Evolutionary conservation across 2,113 vertebrate species (phyloP).

Genomic region (Plotosus lineatus): DNA sequence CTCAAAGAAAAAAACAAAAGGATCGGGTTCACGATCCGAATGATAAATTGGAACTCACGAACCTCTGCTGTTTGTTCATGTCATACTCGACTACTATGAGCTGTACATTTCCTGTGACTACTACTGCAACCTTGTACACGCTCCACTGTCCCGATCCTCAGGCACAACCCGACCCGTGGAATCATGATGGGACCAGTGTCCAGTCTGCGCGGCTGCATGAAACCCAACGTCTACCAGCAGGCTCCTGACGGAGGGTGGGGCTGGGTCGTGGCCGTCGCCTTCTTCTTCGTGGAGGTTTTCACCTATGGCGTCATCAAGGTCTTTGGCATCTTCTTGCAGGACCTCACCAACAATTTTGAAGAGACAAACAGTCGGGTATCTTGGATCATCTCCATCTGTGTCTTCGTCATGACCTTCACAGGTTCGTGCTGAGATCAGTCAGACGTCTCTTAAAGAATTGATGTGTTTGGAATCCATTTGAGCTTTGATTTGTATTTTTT

Average conservation of each 20-base stretch:
- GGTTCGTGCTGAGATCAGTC: slow-evolving; percentile 65
- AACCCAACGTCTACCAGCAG: slow-evolving; percentile 84
- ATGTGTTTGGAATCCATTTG: background rate
- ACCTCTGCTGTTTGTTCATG: too few relatives aligned
- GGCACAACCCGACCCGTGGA: background rate
- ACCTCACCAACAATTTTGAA: slow-evolving; percentile 83
- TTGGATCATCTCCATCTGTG: slow-evolving; percentile 93
- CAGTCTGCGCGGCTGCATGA: slow-evolving; percentile 63
- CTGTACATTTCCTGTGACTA: too few relatives aligned
- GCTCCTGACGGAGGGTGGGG: slow-evolving; percentile 97
- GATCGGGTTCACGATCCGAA: too few relatives aligned
- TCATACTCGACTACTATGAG: too few relatives aligned
- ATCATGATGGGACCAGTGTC: slow-evolving; percentile 77
- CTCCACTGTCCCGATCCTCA: background rate
- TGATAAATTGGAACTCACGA: too few relatives aligned
- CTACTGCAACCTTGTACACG: background rate
- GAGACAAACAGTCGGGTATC: slow-evolving; percentile 92
- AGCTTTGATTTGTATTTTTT: background rate
- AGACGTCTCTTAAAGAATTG: too few relatives aligned
- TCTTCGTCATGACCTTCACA: slow-evolving; percentile 91
- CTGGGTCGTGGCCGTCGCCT: slow-evolving; percentile 84
- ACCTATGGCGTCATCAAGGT: slow-evolving; percentile 93
- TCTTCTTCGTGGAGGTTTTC: slow-evolving; percentile 89
- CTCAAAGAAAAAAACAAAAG: too few relatives aligned
- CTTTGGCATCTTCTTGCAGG: slow-evolving; percentile 93